Percentiles rank a stretch among this genome's conserved stretches.
These are phyloP conservation scores for Phania funesta DNA, from an alignment of 2,888 invertebrate genomes.

Conservation along the genomic window DNA sequence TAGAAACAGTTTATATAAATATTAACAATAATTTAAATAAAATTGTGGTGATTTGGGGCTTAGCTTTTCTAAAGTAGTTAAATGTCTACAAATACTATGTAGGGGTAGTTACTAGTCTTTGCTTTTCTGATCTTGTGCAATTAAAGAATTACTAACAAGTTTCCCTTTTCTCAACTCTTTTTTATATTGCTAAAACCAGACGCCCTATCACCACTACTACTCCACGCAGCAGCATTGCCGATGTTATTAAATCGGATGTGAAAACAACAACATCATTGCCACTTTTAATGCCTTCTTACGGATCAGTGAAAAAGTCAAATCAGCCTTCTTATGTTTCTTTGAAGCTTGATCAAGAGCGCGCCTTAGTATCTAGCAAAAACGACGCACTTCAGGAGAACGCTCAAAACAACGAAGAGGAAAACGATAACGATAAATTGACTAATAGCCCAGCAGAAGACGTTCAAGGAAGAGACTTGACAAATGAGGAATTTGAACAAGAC, in stretches of 20 bases:
- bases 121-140: constrained; percentile 22
- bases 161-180: constrained; percentile 36
- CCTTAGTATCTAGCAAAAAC: constrained; percentile 69
- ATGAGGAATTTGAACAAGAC: constrained; percentile 60
- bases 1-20: not conserved
- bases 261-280: constrained; percentile 75
- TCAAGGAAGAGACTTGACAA: constrained; percentile 61
- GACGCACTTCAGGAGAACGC: constrained; percentile 46
- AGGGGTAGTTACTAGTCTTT: not conserved
- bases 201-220: constrained; percentile 79
- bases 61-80: constrained; percentile 72
- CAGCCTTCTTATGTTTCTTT: constrained; percentile 77
- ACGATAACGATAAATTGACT: constrained; percentile 49
- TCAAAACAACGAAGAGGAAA: constrained; percentile 56
- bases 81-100: not conserved
- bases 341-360: constrained; percentile 76
- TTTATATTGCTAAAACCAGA: constrained; percentile 68
- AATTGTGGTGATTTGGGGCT: constrained; percentile 77
- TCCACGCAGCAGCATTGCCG: constrained; percentile 68
- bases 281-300: constrained; percentile 75
- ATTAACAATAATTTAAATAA: constrained; percentile 34
- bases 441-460: constrained; percentile 45
- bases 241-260: constrained; percentile 52
- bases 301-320: constrained; percentile 72
- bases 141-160: constrained; percentile 39